Conservation (phyloP, 1,140 invertebrate species). For the Polypedilum vanderplanki region DNA sequence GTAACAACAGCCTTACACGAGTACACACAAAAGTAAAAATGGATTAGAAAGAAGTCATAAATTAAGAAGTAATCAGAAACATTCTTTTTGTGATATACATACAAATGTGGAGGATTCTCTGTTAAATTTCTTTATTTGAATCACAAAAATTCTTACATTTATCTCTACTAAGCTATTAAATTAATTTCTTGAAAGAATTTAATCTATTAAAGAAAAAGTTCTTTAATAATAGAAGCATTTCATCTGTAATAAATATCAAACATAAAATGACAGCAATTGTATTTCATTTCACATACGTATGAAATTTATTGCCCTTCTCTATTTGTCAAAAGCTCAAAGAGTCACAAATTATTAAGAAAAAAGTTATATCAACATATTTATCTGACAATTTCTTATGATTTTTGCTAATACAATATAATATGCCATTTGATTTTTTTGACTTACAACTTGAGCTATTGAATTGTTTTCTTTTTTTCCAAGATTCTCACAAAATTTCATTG, state of each 20-base stretch:
- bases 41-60: background rate
- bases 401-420: too few relatives aligned
- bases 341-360: background rate
- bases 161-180: too few relatives aligned
- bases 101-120: too few relatives aligned
- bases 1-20: background rate
- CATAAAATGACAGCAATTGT: background rate
- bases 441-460: too few relatives aligned
- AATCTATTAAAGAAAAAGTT: background rate
- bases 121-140: too few relatives aligned
- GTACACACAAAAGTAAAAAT: background rate
- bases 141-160: too few relatives aligned
- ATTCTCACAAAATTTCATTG: constrained; percentile 87
- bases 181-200: too few relatives aligned
- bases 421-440: too few relatives aligned
- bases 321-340: constrained; percentile 17
- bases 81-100: too few relatives aligned
- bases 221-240: background rate
- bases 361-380: background rate
- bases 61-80: background rate
- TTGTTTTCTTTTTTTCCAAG: constrained; percentile 43
- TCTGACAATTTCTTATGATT: background rate
- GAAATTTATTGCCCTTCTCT: background rate
- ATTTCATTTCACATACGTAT: constrained; percentile 1
- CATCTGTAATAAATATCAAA: background rate